Percentiles rank a stretch among this genome's conserved stretches.
Conservation (phyloP, 2,888 invertebrate species). For the Amphipoea lucens region DNA sequence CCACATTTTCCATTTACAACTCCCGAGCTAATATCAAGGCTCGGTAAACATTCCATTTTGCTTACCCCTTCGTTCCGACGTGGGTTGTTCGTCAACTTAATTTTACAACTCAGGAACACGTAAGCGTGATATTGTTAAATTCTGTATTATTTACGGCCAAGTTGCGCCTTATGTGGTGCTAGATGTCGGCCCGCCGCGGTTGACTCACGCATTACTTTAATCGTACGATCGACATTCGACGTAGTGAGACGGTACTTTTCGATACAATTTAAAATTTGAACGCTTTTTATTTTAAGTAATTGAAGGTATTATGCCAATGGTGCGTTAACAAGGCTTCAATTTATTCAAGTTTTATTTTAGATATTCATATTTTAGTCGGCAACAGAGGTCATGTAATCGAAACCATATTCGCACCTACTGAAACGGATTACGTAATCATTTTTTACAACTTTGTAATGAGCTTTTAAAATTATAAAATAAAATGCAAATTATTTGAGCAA, state of each 20-base stretch:
- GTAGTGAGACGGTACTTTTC: conserved; percentile 53
- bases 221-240: conserved; percentile 67
- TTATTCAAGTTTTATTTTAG: conserved; percentile 32
- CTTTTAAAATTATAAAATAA: conserved; percentile 11
- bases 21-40: conserved; percentile 63
- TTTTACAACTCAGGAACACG: conserved; percentile 83
- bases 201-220: conserved; percentile 64
- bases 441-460: conserved; percentile 8
- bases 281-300: conserved; percentile 25
- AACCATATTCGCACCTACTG: conserved; percentile 25
- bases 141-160: conserved; percentile 68
- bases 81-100: conserved; percentile 76
- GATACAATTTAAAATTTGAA: conserved; percentile 42
- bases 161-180: conserved; percentile 72
- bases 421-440: conserved; percentile 29
- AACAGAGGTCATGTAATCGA: conserved; percentile 29
- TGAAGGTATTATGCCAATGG: conserved; percentile 27
- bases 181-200: conserved; percentile 64
- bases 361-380: conserved; percentile 13
- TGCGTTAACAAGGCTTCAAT: not conserved
- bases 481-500: conserved; percentile 27
- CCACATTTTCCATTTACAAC: conserved; percentile 59
- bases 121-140: conserved; percentile 69
- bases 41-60: conserved; percentile 66
- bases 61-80: conserved; percentile 63